Percentiles rank a stretch among this genome's conserved stretches.
Evolutionary conservation across 1,140 invertebrate species (phyloP).

Genomic region (Triops cancriformis): DNA sequence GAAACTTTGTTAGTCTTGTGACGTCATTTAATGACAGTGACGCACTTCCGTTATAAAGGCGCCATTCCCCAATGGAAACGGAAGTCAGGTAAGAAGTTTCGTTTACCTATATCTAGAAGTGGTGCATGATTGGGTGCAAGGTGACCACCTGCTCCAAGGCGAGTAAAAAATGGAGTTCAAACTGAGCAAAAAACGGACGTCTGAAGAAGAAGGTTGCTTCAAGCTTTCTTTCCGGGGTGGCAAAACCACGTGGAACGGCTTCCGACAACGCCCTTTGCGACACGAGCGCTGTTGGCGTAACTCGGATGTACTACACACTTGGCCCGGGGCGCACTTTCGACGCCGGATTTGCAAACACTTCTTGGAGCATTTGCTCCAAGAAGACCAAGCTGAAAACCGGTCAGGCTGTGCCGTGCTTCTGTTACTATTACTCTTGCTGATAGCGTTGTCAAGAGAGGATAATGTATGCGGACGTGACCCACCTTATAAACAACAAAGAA

Average conservation of each 20-base stretch:
- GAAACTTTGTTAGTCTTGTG: no score
- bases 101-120: slow-evolving; percentile 48
- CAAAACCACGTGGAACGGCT: slow-evolving; percentile 21
- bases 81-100: neutral
- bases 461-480: neutral
- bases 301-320: neutral
- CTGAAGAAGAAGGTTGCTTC: slow-evolving; percentile 26
- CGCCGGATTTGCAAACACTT: slow-evolving; percentile 15
- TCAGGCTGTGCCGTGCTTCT: neutral
- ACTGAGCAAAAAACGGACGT: slow-evolving; percentile 37
- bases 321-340: neutral
- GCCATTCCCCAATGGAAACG: no score
- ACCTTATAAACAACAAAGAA: neutral
- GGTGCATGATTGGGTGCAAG: slow-evolving; percentile 50
- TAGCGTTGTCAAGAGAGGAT: neutral
- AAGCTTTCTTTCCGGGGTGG: slow-evolving; percentile 21
- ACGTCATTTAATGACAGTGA: no score
- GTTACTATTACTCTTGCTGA: slow-evolving; percentile 6
- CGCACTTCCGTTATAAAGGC: no score
- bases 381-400: neutral
- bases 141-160: slow-evolving; percentile 53
- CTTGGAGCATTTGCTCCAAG: slow-evolving; percentile 18
- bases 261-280: slow-evolving; percentile 30
- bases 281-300: slow-evolving; percentile 23
- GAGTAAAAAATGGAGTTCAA: slow-evolving; percentile 44